Conservation (phyloP, 2,797 vertebrate genomes). For the Apogon hyalosoma region DNA sequence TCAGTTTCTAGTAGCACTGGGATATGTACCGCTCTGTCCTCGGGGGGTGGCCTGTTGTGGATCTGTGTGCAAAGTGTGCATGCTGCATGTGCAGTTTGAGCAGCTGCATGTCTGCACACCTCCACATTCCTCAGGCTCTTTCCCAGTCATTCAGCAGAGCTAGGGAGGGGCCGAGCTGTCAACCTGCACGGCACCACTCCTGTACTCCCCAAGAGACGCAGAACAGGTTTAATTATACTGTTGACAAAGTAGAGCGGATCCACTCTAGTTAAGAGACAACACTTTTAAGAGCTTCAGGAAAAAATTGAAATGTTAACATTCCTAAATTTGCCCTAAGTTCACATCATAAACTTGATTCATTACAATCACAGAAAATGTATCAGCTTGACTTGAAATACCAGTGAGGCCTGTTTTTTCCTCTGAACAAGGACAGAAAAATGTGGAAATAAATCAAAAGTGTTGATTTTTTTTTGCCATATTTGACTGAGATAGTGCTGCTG, state of each 20-base stretch:
- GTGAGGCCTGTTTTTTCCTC: not conserved
- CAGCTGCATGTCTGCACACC: conserved; percentile 85
- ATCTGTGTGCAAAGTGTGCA: conserved; percentile 25
- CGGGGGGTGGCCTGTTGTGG: not conserved
- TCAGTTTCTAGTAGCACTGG: not conserved
- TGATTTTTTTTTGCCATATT: not conserved
- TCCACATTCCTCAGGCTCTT: conserved; percentile 83
- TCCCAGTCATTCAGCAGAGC: conserved; percentile 59
- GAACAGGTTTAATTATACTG: conserved; percentile 60
- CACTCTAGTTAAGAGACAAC: conserved; percentile 5
- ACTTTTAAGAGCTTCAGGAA: conserved; percentile 4
- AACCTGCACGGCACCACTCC: conserved; percentile 60
- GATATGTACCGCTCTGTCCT: not conserved
- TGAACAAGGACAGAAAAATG: conserved; percentile 3
- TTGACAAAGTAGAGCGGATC: conserved; percentile 18
- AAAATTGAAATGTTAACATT: not conserved
- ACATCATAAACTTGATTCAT: conserved; percentile 11
- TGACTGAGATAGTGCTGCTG: not conserved
- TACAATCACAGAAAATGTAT: not conserved
- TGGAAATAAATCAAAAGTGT: conserved; percentile 2
- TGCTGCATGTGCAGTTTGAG: conserved; percentile 50
- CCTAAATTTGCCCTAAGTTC: not conserved
- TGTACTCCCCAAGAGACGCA: conserved; percentile 26
- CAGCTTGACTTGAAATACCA: conserved; percentile 21
- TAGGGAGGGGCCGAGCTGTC: conserved; percentile 75